phyloP scores from a whole-genome alignment of 2,113 vertebrate genomes.

The Pelodiscus sinensis region DNA sequence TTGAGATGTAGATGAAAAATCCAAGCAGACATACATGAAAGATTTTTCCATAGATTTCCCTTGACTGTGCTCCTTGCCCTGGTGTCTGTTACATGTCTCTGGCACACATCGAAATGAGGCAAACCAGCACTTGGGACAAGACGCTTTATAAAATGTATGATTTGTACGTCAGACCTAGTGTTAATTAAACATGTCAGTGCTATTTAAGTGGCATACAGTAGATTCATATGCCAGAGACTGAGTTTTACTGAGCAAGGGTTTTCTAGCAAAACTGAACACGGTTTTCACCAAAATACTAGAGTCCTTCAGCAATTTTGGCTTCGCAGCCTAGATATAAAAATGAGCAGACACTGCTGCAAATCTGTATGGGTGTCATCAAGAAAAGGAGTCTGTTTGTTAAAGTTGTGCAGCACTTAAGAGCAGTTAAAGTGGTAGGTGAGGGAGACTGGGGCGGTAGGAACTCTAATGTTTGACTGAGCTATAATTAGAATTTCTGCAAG shows the following conservation, averaged over 20 bases:
- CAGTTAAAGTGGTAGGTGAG: background rate
- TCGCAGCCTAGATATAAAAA: background rate
- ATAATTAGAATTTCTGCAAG: background rate
- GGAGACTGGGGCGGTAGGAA: background rate
- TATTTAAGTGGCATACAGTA: conserved; percentile 35
- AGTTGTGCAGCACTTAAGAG: background rate
- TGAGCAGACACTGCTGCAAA: background rate
- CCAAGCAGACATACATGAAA: background rate
- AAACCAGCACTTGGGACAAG: conserved; percentile 48
- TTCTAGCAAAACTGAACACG: conserved; percentile 32
- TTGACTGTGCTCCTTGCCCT: conserved; percentile 16
- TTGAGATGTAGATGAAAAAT: conserved; percentile 8
- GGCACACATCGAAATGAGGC: conserved; percentile 14
- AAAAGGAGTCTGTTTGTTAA: background rate
- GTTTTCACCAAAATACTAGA: conserved; percentile 8
- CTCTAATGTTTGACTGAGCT: background rate
- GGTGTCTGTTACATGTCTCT: conserved; percentile 34
- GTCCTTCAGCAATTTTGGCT: background rate
- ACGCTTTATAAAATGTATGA: conserved; percentile 35
- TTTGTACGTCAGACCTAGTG: conserved; percentile 54
- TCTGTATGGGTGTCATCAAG: background rate
- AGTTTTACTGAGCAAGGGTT: conserved; percentile 34
- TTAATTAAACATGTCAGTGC: conserved; percentile 60
- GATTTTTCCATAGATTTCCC: background rate
- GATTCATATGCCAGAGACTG: conserved; percentile 19